Base-by-base conservation (phyloP, 2,888 invertebrate species). In the Rutpela maculata region DNA sequence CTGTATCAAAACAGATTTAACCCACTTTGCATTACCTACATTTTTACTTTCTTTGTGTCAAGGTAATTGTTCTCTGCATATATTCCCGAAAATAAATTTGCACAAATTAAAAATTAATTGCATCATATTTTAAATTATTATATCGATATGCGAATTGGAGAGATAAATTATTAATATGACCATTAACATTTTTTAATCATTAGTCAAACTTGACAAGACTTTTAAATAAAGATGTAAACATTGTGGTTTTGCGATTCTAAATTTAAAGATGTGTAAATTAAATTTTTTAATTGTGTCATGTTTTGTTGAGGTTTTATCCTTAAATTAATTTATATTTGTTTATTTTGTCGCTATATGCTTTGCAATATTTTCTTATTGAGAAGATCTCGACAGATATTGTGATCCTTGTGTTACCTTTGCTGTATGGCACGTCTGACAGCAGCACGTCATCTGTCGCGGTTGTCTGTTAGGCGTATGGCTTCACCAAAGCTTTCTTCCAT, bases 41-140 rank as follows among this genome's bases (percentile, higher is more conserved):
- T 59, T 59, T 57, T 18, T 59, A 22, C 59, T 59, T 22, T 59
- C 59, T 59, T 59, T 59, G 12, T 59, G 59, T 59, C 59, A 59
- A 59, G 59, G 59, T 59, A 22, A 59, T 22, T 22, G 19, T 7
- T 22, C 9, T 59, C 19, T 11, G 59, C 12, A 59, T 59, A 50
- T 50, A 50, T 59, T 19, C 19, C 59, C 59, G 10, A 59, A 59
- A 59, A 56, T 56, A 18, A 17, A 59, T 59, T 59, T 59, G 59
- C 59, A 59, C 59, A 59, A 5, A 59, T 59, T 22, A 59, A 19
- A 22, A 59, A 59, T 59, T 59, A 59, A 50, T 50, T 43, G 43
- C 43, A 4, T 9, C n/a, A n/a, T n/a, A 6, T 43, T 43, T 1
- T 43, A 26, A 26, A 15, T 43, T 43, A 43, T n/a, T 50, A 50